Base-by-base conservation (phyloP, 2,888 invertebrate genomes). In the Perdita meconis region DNA sequence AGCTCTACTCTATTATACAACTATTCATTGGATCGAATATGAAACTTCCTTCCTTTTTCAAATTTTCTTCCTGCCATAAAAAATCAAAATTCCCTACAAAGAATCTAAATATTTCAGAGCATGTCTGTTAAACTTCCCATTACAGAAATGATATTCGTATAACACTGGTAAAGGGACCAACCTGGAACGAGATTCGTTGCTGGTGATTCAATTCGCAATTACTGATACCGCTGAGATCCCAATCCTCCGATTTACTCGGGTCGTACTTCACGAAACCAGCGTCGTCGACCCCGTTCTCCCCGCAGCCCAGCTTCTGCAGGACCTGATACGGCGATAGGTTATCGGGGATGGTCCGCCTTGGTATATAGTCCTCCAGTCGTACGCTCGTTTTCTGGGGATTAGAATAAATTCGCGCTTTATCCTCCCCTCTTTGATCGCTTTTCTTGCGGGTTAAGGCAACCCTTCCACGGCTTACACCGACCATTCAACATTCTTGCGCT, bases 201-300 rank as follows among this genome's bases (percentile, higher is more conserved):
- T 74, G 79, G 61, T 80, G 82, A 78, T 82, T 78, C 80, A 74
- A 65, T 70, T 83, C 82, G 64, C 81, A 84, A 86, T 93, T 93
- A 84, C 93, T 93, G 42, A 93, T 90, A 40, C 93, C 91, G 19
- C 92, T 92, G 26, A 93, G 82, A 80, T 93, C 93, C 93, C 94
- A 94, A 84, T 93, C 93, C 83, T 94, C 93, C 64, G 93, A 86
- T 51, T 92, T 92, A 40, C 93, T 93, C 82, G 93, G 92, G 12
- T 93, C 93, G 77, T 85, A 85, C 76, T 80, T 85, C 67, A 80
- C 64, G 77, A 81, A 85, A 68, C 63, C 77, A 53, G 63, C 92
- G 1, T 89, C 91, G 24, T 86, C 87, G 59, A 83, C 69, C 24
- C 66, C 70, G 57, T 82, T 75, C 19, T 60, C 71, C 34, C 82